Evolutionary conservation across 1,140 invertebrate species (phyloP).

Genomic region (Drosophila pandora): DNA sequence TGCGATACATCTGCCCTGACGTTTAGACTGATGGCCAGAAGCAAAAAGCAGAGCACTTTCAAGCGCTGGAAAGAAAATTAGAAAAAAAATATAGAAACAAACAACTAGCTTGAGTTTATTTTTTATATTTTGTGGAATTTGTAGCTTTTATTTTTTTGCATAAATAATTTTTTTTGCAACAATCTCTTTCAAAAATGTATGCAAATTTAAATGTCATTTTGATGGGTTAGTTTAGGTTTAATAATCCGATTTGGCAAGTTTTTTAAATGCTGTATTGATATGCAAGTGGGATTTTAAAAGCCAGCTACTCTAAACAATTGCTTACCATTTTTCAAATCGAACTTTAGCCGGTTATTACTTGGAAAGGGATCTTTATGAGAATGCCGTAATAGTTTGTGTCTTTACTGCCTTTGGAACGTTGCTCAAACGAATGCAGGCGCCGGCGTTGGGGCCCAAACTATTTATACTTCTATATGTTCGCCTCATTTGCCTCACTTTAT

Average conservation of each 20-base stretch:
- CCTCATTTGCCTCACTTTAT: constrained; percentile 68
- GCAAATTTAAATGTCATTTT: not conserved
- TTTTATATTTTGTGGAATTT: not conserved
- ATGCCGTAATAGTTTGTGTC: constrained; percentile 41
- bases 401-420: constrained; percentile 52
- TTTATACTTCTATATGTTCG: constrained; percentile 78
- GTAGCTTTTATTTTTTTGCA: not conserved
- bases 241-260: not conserved
- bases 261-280: not conserved
- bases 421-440: constrained; percentile 68
- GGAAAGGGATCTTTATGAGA: constrained; percentile 31
- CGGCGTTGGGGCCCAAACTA: constrained; percentile 60
- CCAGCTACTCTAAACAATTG: not conserved
- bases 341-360: not conserved
- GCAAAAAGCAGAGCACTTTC: constrained; percentile 11
- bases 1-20: constrained; percentile 66
- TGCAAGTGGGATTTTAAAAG: not conserved
- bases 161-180: not conserved
- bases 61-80: constrained; percentile 31
- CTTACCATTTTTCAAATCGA: constrained; percentile 35
- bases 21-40: constrained; percentile 33
- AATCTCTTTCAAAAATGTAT: not conserved
- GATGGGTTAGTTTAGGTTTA: not conserved
- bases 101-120: not conserved
- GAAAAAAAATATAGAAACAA: not conserved